These are phyloP conservation scores for Crotalus viridis DNA, from an alignment of 2,113 vertebrate genomes.

Conservation along the genomic window DNA sequence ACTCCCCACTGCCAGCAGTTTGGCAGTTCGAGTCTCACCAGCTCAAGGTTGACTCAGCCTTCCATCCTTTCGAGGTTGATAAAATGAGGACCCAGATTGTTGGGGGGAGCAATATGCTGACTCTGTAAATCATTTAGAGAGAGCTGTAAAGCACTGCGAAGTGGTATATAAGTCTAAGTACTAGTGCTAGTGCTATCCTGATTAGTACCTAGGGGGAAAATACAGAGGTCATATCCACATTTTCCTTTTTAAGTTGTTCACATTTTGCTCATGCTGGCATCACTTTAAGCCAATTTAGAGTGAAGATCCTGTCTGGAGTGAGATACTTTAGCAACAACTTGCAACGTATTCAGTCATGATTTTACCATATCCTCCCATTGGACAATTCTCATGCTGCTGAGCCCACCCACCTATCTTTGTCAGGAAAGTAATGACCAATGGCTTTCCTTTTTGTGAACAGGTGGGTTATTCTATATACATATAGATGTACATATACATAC, in stretches of 20 bases:
- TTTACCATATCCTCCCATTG: background rate
- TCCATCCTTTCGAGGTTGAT: no score
- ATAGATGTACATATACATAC: background rate
- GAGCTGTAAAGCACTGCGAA: no score
- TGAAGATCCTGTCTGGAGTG: background rate
- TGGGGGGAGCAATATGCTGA: no score
- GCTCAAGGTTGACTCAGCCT: no score
- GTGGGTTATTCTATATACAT: background rate
- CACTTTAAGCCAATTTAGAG: background rate
- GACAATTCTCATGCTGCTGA: background rate
- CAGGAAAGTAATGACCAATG: background rate
- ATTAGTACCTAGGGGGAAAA: background rate
- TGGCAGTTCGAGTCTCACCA: no score
- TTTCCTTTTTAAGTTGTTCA: background rate
- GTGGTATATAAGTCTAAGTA: no score
- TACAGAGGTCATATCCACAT: background rate
- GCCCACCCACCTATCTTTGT: background rate
- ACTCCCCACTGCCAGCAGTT: no score
- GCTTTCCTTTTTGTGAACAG: background rate
- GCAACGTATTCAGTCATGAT: no score
- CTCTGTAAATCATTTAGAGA: no score
- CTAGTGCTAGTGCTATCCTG: no score
- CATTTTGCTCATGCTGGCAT: background rate
- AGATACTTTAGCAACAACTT: background rate
- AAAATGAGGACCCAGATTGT: no score